Conservation (phyloP, 2,113 vertebrate genomes). For the Suricata suricatta region DNA sequence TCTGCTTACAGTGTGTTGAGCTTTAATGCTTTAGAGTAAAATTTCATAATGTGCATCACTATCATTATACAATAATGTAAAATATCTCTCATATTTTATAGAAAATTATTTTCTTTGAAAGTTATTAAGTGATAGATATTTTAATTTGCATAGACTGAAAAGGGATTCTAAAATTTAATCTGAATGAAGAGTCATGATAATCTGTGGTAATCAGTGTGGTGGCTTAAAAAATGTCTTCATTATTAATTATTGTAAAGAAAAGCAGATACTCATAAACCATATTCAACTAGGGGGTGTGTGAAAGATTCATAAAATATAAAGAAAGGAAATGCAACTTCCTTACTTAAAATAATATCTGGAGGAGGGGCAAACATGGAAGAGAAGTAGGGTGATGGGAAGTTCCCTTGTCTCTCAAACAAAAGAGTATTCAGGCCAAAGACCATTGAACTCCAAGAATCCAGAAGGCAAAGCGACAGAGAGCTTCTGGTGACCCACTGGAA, state of each 20-base stretch:
- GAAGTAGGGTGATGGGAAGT: no score
- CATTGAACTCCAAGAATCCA: no score
- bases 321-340: constrained; percentile 75
- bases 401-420: no score
- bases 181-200: not conserved
- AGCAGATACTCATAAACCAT: constrained; percentile 68
- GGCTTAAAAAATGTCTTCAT: constrained; percentile 70
- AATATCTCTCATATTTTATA: not conserved
- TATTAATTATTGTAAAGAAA: constrained; percentile 73
- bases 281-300: constrained; percentile 74
- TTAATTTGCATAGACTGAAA: constrained; percentile 36
- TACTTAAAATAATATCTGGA: constrained; percentile 82
- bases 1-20: not conserved
- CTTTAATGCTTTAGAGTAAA: not conserved
- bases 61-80: not conserved
- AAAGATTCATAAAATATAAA: constrained; percentile 68
- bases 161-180: constrained; percentile 70
- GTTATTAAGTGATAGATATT: constrained; percentile 23
- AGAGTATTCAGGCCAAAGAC: no score
- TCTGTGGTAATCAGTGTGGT: constrained; percentile 62
- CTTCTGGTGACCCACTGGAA: no score
- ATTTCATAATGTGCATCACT: not conserved
- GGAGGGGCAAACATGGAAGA: no score
- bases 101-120: not conserved
- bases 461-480: no score